These are phyloP conservation scores for Synergus laeviventris DNA, from an alignment of 2,888 invertebrate species.

Conservation along the genomic window DNA sequence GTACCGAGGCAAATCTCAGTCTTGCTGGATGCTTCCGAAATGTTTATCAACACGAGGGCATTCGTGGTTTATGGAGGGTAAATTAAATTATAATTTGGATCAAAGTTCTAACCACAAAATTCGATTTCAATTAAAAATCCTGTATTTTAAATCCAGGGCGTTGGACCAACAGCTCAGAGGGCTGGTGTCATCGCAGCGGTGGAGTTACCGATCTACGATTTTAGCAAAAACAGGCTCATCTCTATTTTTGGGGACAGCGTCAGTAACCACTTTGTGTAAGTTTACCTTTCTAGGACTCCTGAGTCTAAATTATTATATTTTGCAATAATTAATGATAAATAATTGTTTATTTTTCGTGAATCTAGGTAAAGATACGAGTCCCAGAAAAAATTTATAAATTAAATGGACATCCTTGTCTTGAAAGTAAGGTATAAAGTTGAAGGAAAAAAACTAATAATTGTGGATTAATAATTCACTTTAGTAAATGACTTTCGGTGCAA, in stretches of 20 bases:
- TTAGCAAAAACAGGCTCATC: constrained; percentile 87
- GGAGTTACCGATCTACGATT: constrained; percentile 95
- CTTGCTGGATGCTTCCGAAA: constrained; percentile 88
- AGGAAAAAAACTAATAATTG: constrained; percentile 21
- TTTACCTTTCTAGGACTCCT: constrained; percentile 81
- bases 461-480: neutral
- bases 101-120: too few relatives aligned
- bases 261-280: constrained; percentile 91
- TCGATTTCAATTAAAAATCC: constrained; percentile 34
- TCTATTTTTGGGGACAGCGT: constrained; percentile 86
- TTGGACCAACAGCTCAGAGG: constrained; percentile 93
- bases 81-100: constrained; percentile 55
- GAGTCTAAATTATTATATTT: constrained; percentile 9
- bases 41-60: constrained; percentile 90
- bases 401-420: constrained; percentile 8
- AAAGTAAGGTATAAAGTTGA: constrained; percentile 29
- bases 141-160: constrained; percentile 80
- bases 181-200: constrained; percentile 96
- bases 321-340: constrained; percentile 18
- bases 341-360: constrained; percentile 22
- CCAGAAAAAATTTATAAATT: neutral
- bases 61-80: constrained; percentile 91
- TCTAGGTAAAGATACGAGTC: constrained; percentile 6
- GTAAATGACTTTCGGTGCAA: neutral
- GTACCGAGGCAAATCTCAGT: constrained; percentile 71